Percentiles rank a stretch among this genome's conserved stretches.
Evolutionary conservation across 23 tunicate genomes (phyloP).

Genomic region (Trididemnum nubilum): DNA sequence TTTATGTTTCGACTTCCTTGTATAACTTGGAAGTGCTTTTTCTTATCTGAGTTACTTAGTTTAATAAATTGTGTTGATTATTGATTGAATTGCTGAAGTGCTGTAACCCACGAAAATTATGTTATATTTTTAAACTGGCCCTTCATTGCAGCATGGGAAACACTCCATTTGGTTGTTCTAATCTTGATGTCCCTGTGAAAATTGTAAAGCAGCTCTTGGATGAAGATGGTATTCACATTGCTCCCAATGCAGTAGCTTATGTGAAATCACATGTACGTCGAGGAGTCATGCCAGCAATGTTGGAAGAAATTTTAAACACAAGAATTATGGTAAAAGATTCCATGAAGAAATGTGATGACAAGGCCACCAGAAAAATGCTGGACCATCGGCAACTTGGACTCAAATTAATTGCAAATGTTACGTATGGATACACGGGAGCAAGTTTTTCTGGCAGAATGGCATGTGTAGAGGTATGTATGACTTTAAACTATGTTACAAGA

Average conservation of each 20-base stretch:
- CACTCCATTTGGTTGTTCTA: constrained; percentile 86
- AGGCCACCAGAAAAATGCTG: constrained; percentile 60
- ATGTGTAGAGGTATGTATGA: constrained; percentile 89
- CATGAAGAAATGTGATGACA: constrained; percentile 73
- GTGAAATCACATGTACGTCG: constrained; percentile 57
- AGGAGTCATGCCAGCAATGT: constrained; percentile 85
- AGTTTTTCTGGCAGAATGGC: constrained; percentile 98
- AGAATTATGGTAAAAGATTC: constrained; percentile 86
- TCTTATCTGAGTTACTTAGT: too few relatives aligned
- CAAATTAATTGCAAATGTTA: constrained; percentile 83
- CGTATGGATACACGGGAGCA: constrained; percentile 93
- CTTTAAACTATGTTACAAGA: too few relatives aligned
- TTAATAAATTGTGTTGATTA: too few relatives aligned
- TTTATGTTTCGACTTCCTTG: too few relatives aligned
- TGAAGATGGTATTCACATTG: constrained; percentile 38
- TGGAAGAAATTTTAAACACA: constrained; percentile 81
- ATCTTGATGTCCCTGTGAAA: constrained; percentile 28
- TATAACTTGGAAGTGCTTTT: too few relatives aligned
- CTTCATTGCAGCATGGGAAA: constrained; percentile 37
- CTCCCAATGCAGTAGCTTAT: constrained; percentile 87
- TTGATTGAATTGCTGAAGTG: too few relatives aligned
- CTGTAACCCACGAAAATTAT: too few relatives aligned
- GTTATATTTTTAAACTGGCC: too few relatives aligned
- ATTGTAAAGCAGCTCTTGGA: constrained; percentile 37
- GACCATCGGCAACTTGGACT: constrained; percentile 87